Evolutionary conservation across 2,797 vertebrate species (phyloP), one percentile per base, ranked within the genome.

Genomic region (Cercopithecus mitis): DNA sequence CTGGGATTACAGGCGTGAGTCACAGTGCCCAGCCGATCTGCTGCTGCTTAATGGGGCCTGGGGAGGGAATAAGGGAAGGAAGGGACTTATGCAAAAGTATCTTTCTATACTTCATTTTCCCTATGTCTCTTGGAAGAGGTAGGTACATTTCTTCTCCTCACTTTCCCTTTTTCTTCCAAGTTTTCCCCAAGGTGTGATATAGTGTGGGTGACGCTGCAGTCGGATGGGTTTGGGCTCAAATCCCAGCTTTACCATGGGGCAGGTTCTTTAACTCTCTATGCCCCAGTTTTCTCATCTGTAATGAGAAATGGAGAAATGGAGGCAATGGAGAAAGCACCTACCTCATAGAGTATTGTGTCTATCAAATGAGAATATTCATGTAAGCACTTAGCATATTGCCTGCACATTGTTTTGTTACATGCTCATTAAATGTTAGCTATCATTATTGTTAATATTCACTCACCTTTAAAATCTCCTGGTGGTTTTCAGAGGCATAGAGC

Each of bases 381-480:
- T 30, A 55, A 75, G 81, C 11, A 15, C 52, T 79, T 9, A 72
- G 95, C 55, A 19, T 12, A 11, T 4, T 50, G 11, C n/a, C 77
- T 73, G 5, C 33, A 36, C 25, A 17, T 3, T 39, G 30, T 52
- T 61, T 3, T 39, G 30, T 52, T 61, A 33, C 39, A 5, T 3
- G 41, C 41, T 91, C 73, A 13, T 82, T 61, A 50, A 81, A 52
- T 27, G 13, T 14, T 25, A 43, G 50, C 58, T 25, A 0, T 81
- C 30, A 1, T 61, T 17, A 1, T 36, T 12, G 43, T 41, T 36
- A 36, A 39, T 0, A 36, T 39, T 39, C 67, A 11, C 99, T 98
- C 81, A 99, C 99, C 99, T 99, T 99, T 92, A 99, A 99, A 98
- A 99, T 99, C 98, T 99, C 99, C 98, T 99, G 99, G 98, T 99